Base-by-base conservation (phyloP, 2,888 invertebrate genomes). In the Hybos culiciformis region DNA sequence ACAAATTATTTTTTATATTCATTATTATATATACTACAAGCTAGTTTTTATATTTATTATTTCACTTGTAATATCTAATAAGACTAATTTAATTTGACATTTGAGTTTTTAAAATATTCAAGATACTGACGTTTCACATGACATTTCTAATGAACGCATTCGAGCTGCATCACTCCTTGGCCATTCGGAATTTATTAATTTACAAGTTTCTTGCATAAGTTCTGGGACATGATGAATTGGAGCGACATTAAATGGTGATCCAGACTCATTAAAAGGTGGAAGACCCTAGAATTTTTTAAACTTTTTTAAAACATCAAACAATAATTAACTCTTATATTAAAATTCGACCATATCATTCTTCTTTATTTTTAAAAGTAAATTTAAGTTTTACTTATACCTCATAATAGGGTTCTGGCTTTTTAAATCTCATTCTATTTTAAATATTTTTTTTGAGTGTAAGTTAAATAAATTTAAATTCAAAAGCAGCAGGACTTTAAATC, bases 161-260 rank as follows among this genome's bases (percentile, higher is more conserved):
- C 88, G 73, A 45, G 85, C 83, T 29, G 79, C 78, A 61, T 80
- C 77, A 56, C 86, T 85, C 54, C 87, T 72, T 48, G 82, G 83
- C 88, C 88, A 88, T 71, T 88, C 85, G n/a, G 78, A 76, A 62
- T 88, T 88, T 50, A 88, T 77, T 44, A 88, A 68, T 52, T 74
- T 71, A 59, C 83, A 83, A 58, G 85, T 84, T 57, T 77, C 72
- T 58, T 72, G 70, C 53, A 78, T 70, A 58, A 78, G 76, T 60
- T 86, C 74, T 34, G 80, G 80, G 56, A 80, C 69, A 54, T 77
- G 71, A 58, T 87, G 87, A 48, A 87, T 70, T 46, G 77, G 77
- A 55, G 83, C 68, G 50, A 85, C 75, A 56, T 62, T 60, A 48
- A 66, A 67, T 32, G 65, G 64, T 52, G 63, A 64, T 53, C 63